Conservation (phyloP, 2,797 vertebrate genomes). For the Neopelma chrysocephalum region DNA sequence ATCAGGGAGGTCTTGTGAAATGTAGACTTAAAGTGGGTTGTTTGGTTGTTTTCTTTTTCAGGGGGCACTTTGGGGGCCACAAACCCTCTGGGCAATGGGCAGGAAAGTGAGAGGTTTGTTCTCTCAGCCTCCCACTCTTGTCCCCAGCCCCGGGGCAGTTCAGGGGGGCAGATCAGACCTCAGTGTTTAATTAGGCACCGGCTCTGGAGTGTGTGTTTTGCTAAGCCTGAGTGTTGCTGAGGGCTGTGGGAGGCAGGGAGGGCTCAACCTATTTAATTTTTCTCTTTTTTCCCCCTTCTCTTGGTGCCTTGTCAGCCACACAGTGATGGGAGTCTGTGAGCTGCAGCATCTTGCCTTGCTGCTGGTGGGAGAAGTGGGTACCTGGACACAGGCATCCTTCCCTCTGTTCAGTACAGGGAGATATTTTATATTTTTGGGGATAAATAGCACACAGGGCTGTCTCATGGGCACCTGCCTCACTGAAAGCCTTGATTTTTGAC, state of each 20-base stretch:
- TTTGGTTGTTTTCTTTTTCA: not conserved
- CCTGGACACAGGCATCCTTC: not conserved
- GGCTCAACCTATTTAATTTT: not conserved
- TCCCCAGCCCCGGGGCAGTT: not conserved
- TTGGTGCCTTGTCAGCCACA: not conserved
- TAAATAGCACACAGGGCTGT: not conserved
- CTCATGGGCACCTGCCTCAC: fast-evolving
- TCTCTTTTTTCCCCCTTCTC: not conserved
- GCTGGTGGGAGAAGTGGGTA: not conserved
- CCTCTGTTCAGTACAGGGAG: fast-evolving
- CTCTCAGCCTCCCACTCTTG: not conserved
- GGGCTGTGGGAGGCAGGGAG: not conserved
- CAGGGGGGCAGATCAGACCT: not conserved
- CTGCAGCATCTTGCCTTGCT: not conserved
- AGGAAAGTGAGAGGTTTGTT: not conserved
- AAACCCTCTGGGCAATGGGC: not conserved
- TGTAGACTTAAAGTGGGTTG: not conserved
- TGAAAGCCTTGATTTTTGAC: not conserved
- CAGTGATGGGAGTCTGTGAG: not conserved
- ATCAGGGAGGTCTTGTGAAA: not conserved
- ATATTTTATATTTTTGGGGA: not conserved
- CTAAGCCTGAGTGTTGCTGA: fast-evolving
- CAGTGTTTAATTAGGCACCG: not conserved
- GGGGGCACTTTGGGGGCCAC: not conserved
- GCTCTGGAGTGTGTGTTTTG: not conserved